Evolutionary conservation across 2,797 vertebrate genomes (phyloP), one percentile per base, ranked within the genome.

Genomic region (Sebastes vulpes): DNA sequence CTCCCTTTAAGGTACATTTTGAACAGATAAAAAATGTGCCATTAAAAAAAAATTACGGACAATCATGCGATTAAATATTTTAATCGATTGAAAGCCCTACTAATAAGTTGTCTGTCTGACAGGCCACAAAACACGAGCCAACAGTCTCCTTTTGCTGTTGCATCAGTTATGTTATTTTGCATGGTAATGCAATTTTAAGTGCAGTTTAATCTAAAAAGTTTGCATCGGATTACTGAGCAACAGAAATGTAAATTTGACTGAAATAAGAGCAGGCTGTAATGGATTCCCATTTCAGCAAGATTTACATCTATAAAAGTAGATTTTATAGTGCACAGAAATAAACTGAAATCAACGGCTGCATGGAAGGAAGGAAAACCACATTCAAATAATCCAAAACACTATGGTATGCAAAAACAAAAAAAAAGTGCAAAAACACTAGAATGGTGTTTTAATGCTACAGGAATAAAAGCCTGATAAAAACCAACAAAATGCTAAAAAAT

Each of bases 401-500:
- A 48, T 29, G 31, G 2, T 26, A 26, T 26, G 18, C 7, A 38
- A 11, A 7, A 3, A 32, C n/a, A 18, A 25, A 18, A 65, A 26
- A 1, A 68, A 66, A 9, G 11, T 11, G 6, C 18, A 35, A 58
- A 64, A 59, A 31, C 21, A 50, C 3, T 14, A 9, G 4, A 35
- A 48, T 5, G 3, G 28, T 35, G 16, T 2, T 38, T 53, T n/a
- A 42, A 65, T 14, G 23, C 38, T 52, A 3, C 26, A 54, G n/a
- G 18, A 61, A 63, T n/a, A 71, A 57, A 56, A 71, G 18, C n/a
- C 10, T 20, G 12, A 63, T n/a, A 71, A 57, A 56, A 71, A 2
- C n/a, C n/a, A 4, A 18, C 16, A 23, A 46, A 38, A 79, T 35
- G 28, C 25, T 53, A 31, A 29, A 77, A 52, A 79, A 79, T 72